Evolutionary conservation across 2,113 vertebrate species (phyloP).

Genomic region (Carlito syrichta): DNA sequence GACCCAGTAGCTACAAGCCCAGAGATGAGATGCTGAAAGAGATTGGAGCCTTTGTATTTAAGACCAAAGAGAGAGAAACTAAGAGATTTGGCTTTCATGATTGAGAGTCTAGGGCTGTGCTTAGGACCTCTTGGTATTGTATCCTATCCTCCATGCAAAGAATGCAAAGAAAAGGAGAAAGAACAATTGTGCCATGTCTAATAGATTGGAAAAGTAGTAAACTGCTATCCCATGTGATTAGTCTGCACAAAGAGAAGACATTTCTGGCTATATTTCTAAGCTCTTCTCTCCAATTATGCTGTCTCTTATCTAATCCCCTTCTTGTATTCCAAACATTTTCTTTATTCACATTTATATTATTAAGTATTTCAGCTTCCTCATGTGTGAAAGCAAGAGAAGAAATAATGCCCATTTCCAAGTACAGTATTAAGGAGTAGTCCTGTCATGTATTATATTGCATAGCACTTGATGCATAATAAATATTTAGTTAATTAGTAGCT

Average conservation of each 20-base stretch:
- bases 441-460: neutral
- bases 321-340: neutral
- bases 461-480: neutral
- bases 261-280: neutral
- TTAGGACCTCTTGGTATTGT: neutral
- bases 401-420: neutral
- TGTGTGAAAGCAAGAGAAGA: neutral
- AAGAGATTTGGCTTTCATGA: neutral
- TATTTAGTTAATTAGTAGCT: neutral
- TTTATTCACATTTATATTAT: neutral
- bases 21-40: neutral
- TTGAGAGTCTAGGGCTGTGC: neutral
- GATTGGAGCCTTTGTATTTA: neutral
- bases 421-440: neutral
- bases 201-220: too few species aligned
- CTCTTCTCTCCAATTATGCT: neutral
- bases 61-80: neutral
- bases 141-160: neutral
- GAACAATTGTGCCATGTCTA: neutral
- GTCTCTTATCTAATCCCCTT: neutral
- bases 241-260: neutral
- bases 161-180: neutral
- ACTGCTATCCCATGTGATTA: neutral
- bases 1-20: neutral
- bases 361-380: neutral